Conservation (phyloP, 2,888 invertebrate species). For the Arctia plantaginis region DNA sequence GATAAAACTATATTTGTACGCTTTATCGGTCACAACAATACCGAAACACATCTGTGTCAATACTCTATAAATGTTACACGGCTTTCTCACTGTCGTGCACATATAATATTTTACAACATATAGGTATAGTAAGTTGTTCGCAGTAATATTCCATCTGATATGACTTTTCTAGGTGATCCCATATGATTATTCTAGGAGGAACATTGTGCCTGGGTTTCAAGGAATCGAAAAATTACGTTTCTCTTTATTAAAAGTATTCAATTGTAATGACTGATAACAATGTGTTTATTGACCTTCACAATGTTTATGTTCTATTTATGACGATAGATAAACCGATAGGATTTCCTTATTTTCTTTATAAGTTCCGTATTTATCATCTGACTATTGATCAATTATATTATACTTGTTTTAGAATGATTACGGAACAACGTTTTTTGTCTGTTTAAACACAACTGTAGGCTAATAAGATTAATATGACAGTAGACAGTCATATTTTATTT, state of each 20-base stretch:
- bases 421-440: background rate
- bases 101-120: background rate
- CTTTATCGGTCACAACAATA: slow-evolving; percentile 43
- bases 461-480: background rate
- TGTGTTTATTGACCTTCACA: background rate
- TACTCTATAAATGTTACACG: slow-evolving; percentile 33
- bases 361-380: background rate
- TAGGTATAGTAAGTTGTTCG: background rate
- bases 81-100: slow-evolving; percentile 18
- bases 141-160: background rate
- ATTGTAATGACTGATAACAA: background rate
- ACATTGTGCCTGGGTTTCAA: background rate
- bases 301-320: background rate
- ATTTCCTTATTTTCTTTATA: background rate
- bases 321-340: background rate
- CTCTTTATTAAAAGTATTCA: background rate
- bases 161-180: too few relatives aligned
- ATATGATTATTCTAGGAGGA: background rate
- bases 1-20: slow-evolving; percentile 39
- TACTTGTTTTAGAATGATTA: background rate
- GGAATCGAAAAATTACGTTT: background rate
- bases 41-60: slow-evolving; percentile 54
- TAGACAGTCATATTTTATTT: background rate
- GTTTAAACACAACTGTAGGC: background rate
- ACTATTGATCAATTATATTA: background rate